These are phyloP conservation scores for Planiliza haematocheilus DNA, from an alignment of 2,113 vertebrate species.

Conservation along the genomic window DNA sequence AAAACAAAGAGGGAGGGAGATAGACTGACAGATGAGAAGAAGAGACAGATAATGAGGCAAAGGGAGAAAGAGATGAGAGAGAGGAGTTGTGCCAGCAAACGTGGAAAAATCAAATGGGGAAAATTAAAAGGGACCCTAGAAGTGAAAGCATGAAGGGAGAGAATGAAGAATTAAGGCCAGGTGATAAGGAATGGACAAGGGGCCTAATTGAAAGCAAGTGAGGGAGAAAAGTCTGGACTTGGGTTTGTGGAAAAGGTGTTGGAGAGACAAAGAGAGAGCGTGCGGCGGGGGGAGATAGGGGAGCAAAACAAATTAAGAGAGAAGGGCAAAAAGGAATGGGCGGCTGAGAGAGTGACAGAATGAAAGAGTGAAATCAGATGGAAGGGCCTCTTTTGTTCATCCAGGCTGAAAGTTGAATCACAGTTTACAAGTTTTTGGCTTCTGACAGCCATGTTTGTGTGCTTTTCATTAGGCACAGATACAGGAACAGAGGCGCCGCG, in stretches of 20 bases:
- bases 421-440: conserved; percentile 65
- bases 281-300: conserved; percentile 56
- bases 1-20: conserved; percentile 27
- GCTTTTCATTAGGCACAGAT: conserved; percentile 54
- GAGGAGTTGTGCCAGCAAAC: conserved; percentile 51
- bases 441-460: conserved; percentile 34
- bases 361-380: conserved; percentile 71
- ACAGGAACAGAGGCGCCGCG: conserved; percentile 29
- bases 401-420: conserved; percentile 72
- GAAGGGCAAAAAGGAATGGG: conserved; percentile 41
- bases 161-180: conserved; percentile 58
- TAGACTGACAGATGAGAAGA: conserved; percentile 55
- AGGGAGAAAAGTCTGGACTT: conserved; percentile 58
- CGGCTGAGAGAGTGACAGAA: conserved; percentile 52
- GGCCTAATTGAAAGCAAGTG: conserved; percentile 72
- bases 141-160: conserved; percentile 55
- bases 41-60: conserved; percentile 50
- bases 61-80: conserved; percentile 36
- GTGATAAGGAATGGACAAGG: conserved; percentile 71
- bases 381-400: conserved; percentile 70
- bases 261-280: conserved; percentile 53
- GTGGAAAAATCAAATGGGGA: conserved; percentile 45
- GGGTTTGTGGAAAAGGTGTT: conserved; percentile 49
- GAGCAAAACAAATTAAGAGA: conserved; percentile 70
- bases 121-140: conserved; percentile 54